Conservation (phyloP, 92 coral and sea anemone species). For the Anthopleura xanthogrammica region DNA sequence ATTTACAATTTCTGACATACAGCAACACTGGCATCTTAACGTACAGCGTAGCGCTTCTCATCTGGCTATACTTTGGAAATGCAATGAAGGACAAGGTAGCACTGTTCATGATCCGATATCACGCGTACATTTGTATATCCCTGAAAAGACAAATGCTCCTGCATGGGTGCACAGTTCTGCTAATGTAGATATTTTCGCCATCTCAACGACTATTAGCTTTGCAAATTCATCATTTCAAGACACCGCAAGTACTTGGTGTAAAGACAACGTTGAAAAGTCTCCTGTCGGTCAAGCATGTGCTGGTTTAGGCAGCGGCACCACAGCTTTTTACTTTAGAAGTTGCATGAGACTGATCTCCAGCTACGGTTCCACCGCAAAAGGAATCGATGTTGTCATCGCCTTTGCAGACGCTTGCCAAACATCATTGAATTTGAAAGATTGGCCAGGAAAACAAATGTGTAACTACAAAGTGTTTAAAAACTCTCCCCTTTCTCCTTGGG, state of each 20-base stretch:
- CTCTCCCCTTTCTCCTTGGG: slow-evolving; percentile 74
- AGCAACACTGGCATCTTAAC: slow-evolving; percentile 64
- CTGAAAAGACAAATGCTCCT: slow-evolving; percentile 60
- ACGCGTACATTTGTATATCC: slow-evolving; percentile 70
- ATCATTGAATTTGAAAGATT: slow-evolving; percentile 67
- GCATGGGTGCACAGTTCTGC: slow-evolving; percentile 85
- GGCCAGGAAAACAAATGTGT: slow-evolving; percentile 95
- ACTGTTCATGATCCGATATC: slow-evolving; percentile 67
- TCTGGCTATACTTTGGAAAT: slow-evolving; percentile 92
- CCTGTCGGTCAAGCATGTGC: slow-evolving; percentile 57
- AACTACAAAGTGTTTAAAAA: slow-evolving; percentile 58
- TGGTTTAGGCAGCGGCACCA: slow-evolving; percentile 68
- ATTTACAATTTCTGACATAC: slow-evolving; percentile 65
- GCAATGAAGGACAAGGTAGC: slow-evolving; percentile 79
- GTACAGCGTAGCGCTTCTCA: slow-evolving; percentile 49
- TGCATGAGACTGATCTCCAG: slow-evolving; percentile 63
- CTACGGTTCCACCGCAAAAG: slow-evolving; percentile 50
- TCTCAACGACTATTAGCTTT: neutral
- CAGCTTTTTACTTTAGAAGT: slow-evolving; percentile 70
- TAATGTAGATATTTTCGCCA: slow-evolving; percentile 45
- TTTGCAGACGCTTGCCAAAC: slow-evolving; percentile 91
- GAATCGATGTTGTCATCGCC: slow-evolving; percentile 77
- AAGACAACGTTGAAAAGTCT: slow-evolving; percentile 58
- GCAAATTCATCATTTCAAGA: neutral
- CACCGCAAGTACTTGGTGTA: slow-evolving; percentile 69